Conservation (phyloP, 2,113 vertebrate species). For the Leptobrachium leishanense region DNA sequence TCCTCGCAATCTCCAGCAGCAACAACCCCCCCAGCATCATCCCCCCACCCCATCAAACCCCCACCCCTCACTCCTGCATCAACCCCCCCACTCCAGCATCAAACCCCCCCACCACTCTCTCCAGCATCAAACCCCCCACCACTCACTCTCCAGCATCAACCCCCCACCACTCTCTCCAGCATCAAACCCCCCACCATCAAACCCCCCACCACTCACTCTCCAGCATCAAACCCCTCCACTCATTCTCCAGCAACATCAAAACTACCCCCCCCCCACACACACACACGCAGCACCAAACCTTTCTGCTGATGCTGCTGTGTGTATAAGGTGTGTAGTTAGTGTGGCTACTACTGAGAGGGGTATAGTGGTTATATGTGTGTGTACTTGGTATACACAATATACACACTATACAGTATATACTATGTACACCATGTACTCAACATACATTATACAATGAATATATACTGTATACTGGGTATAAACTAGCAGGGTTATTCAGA, state of each 20-base stretch:
- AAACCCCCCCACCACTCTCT: neutral
- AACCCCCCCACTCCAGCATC: neutral
- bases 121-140: neutral
- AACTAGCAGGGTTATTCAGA: no score
- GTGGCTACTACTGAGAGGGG: no score
- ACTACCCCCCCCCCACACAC: neutral
- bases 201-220: neutral
- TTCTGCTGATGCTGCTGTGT: no score
- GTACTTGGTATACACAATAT: no score
- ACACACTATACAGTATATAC: no score
- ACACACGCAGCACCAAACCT: no score
- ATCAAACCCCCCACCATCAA: slow-evolving; percentile 14
- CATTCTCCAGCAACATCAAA: neutral
- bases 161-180: neutral
- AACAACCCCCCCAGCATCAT: neutral
- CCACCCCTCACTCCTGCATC: neutral
- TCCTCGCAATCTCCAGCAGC: neutral
- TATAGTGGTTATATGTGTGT: no score
- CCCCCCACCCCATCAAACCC: neutral
- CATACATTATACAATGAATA: no score
- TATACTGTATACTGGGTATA: no score
- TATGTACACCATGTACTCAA: no score
- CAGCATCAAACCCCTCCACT: neutral
- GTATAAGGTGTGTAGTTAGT: no score
- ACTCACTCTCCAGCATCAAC: neutral